Base-by-base conservation (phyloP, 2,888 invertebrate species). In the Synanthedon myopaeformis region DNA sequence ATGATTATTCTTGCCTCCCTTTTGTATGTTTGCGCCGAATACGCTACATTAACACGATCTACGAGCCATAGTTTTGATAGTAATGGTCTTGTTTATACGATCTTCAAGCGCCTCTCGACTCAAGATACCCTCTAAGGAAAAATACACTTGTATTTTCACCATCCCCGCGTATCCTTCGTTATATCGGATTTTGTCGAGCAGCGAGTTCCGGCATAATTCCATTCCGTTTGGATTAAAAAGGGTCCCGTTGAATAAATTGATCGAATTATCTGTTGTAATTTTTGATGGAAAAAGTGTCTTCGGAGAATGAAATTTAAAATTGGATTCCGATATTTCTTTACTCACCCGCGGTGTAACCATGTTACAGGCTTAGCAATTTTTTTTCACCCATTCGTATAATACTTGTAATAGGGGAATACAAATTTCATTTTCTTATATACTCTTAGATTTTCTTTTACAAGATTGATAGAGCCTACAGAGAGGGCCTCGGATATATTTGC, bases 61-160 rank as follows among this genome's bases (percentile, higher is more conserved):
- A 77, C 70, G 74, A 67, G 69, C 75, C 64, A 69, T 81, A 78
- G 78, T 76, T 80, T 71, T 80, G 75, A 78, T 81, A 72, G 75
- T 82, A 79, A 82, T 75, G 75, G 75, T 59, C 72, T 79, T 82
- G 82, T 82, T 82, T 82, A 81, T 82, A 77, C 70, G 63, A 59
- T 68, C 51, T 53, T 54, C 57, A 58, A 72, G 70, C 70, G 63
- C 63, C 75, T 72, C 69, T 74, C 64, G 57, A 68, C 57, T 68
- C 59, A 62, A 67, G 67, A 67, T 62, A 65, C 64, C 59, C 64
- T 64, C 55, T 55, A 10, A 54, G 49, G 59, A 56, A 59, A 70
- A 69, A 72, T 61, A 63, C 63, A 62, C 60, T 57, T 56, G 63
- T 60, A 65, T 65, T 65, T 56, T 57, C 54, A 59, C 60, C 54